A percentile compares a stretch with the other conserved stretches of the same genome.
Evolutionary conservation across 2,113 vertebrate genomes (phyloP).

Genomic region (Xenopus laevis): DNA sequence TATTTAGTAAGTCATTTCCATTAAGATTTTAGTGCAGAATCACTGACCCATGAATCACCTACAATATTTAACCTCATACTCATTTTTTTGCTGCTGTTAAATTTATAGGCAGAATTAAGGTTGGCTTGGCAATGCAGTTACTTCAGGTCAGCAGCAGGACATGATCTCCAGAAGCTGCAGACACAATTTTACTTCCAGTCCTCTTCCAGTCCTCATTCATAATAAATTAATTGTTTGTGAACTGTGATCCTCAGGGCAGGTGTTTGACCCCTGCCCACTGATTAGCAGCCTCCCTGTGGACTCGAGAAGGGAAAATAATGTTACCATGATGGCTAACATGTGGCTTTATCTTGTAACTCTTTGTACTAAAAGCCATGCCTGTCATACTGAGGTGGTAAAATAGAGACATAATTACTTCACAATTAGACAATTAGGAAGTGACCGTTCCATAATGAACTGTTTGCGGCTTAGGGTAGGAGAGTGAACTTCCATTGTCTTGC

Average conservation of each 20-base stretch:
- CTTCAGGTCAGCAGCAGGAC: conserved; percentile 76
- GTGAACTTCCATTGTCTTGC: not conserved
- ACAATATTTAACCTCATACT: not conserved
- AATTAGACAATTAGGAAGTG: conserved; percentile 38
- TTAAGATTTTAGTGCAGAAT: not conserved
- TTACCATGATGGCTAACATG: conserved; percentile 73
- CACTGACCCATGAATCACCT: not conserved
- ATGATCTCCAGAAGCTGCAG: conserved; percentile 61
- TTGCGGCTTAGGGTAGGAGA: not conserved
- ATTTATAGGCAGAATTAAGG: conserved; percentile 45
- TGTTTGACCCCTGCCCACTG: conserved; percentile 74
- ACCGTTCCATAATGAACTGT: conserved; percentile 23
- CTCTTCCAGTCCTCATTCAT: conserved; percentile 66
- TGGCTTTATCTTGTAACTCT: conserved; percentile 59
- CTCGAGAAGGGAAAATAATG: conserved; percentile 64
- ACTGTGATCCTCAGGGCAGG: conserved; percentile 76
- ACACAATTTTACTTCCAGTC: conserved; percentile 68
- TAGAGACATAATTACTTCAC: conserved; percentile 36
- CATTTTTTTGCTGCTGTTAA: conserved; percentile 45
- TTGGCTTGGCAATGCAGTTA: conserved; percentile 64
- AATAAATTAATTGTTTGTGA: conserved; percentile 83
- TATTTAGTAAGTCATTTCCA: not conserved
- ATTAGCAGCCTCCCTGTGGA: conserved; percentile 73
- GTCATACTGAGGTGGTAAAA: conserved; percentile 39
- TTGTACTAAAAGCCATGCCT: conserved; percentile 49